Evolutionary conservation across 2,888 invertebrate genomes (phyloP).

Genomic region (Ennomos erosarius): DNA sequence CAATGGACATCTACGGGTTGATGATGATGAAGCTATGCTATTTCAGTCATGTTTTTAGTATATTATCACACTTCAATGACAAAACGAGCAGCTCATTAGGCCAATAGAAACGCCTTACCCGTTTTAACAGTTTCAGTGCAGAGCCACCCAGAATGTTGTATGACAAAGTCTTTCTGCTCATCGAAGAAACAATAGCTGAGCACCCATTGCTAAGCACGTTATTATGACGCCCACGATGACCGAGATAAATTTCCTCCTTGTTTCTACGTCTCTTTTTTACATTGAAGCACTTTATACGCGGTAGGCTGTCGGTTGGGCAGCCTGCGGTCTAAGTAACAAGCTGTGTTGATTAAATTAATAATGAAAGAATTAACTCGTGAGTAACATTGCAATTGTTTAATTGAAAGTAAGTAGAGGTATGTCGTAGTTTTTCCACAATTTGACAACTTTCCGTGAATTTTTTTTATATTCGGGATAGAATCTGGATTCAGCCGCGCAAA

Average conservation of each 20-base stretch:
- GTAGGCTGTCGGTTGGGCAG: conserved; percentile 70
- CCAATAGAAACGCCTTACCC: not conserved
- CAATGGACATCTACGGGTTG: too few relatives aligned
- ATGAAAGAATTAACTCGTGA: too few relatives aligned
- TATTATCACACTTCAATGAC: too few relatives aligned
- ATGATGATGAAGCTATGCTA: too few relatives aligned
- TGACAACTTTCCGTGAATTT: too few relatives aligned
- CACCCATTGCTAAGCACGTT: conserved; percentile 44
- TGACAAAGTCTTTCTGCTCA: conserved; percentile 29
- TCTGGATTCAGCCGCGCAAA: too few relatives aligned
- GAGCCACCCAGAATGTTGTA: not conserved
- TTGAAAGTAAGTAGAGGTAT: too few relatives aligned
- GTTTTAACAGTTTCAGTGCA: too few relatives aligned
- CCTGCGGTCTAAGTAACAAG: conserved; percentile 47
- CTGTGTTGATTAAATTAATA: conserved; percentile 4
- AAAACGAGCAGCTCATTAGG: conserved; percentile 8
- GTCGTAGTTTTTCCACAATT: too few relatives aligned
- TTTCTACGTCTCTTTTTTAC: conserved; percentile 79
- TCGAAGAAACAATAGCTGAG: conserved; percentile 47
- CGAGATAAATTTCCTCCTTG: conserved; percentile 78
- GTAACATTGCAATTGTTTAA: too few relatives aligned
- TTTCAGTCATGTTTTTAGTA: too few relatives aligned
- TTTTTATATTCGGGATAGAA: too few relatives aligned
- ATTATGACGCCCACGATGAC: conserved; percentile 64
- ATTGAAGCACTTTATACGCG: conserved; percentile 78